Evolutionary conservation across 2,797 vertebrate species (phyloP).

Genomic region (Premnoplex brunnescens): DNA sequence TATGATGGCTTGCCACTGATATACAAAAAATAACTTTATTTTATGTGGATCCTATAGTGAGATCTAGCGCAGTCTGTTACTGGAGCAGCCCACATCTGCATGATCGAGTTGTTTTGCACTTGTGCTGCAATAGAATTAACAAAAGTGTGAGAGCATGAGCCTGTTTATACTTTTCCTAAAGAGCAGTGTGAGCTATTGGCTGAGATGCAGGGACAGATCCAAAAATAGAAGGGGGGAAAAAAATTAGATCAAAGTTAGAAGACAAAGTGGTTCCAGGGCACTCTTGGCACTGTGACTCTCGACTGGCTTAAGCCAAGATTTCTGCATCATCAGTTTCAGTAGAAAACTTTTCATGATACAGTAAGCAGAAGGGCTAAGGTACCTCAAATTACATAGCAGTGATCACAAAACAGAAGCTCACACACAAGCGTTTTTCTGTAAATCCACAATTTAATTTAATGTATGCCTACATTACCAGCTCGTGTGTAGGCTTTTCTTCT

Average conservation of each 20-base stretch:
- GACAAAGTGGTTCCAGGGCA: background rate
- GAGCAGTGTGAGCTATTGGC: background rate
- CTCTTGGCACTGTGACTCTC: background rate
- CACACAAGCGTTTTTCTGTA: background rate
- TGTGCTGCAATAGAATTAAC: background rate
- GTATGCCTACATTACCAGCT: background rate
- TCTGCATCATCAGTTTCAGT: background rate
- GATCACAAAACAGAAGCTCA: background rate
- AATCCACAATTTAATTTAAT: background rate
- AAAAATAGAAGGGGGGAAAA: background rate
- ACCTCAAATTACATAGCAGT: background rate
- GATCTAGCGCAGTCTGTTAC: background rate
- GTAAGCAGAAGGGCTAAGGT: background rate
- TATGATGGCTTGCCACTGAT: rapidly evolving
- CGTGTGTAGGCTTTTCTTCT: background rate
- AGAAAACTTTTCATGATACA: background rate
- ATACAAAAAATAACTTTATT: background rate
- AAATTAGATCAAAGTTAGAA: background rate
- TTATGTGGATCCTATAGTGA: background rate
- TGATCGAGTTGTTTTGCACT: background rate
- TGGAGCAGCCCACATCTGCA: background rate
- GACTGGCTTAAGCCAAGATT: background rate
- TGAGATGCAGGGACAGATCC: background rate
- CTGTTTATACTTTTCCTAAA: background rate
- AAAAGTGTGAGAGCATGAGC: background rate